Evolutionary conservation across 2,888 invertebrate species (phyloP).

Genomic region (Autographa gamma): DNA sequence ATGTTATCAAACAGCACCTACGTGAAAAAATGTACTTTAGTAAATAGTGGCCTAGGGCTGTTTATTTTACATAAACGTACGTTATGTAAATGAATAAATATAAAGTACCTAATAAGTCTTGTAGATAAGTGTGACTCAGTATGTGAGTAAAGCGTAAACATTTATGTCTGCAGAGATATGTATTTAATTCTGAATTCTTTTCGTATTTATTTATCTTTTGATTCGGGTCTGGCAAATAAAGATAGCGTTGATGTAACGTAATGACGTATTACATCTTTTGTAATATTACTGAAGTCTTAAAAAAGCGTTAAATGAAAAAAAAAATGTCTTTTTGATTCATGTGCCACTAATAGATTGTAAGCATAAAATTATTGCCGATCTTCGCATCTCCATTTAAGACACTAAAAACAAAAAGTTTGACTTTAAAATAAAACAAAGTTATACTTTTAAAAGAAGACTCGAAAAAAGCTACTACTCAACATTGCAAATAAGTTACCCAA

Average conservation of each 20-base stretch:
- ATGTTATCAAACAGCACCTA: neutral
- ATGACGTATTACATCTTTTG: too few species aligned
- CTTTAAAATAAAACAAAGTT: neutral
- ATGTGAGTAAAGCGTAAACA: neutral
- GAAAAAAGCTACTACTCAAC: constrained; percentile 2
- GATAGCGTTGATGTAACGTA: too few species aligned
- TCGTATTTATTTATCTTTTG: neutral
- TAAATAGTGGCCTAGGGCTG: too few species aligned
- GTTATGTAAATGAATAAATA: neutral
- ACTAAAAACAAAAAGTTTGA: too few species aligned
- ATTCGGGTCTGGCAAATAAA: neutral
- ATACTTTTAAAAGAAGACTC: neutral
- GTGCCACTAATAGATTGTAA: too few species aligned
- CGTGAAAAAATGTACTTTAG: too few species aligned
- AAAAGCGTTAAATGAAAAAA: too few species aligned
- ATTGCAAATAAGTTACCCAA: neutral
- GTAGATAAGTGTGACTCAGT: constrained; percentile 1
- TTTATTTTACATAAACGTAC: too few species aligned
- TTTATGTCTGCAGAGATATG: neutral
- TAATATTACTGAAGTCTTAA: too few species aligned
- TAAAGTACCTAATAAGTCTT: constrained; percentile 3
- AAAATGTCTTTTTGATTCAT: too few species aligned
- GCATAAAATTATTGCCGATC: too few species aligned
- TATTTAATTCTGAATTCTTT: neutral
- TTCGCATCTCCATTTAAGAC: too few species aligned